phyloP scores from a whole-genome alignment of 1,140 invertebrate species.

The Pogonus chalceus region DNA sequence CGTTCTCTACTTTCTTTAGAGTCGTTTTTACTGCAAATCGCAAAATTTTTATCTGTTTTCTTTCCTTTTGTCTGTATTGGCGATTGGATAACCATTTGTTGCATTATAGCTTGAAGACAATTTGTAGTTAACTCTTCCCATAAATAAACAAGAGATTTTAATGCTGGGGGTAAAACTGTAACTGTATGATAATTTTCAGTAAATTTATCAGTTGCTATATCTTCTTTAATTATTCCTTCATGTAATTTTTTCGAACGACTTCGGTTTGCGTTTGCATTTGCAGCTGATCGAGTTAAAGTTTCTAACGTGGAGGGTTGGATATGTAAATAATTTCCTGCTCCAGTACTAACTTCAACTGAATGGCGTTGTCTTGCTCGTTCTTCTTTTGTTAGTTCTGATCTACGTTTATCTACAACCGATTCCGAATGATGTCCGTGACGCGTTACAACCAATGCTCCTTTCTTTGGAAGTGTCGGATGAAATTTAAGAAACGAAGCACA shows the following conservation, averaged over 20 bases:
- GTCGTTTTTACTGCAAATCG: slow-evolving; percentile 24
- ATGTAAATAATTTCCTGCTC: slow-evolving; percentile 61
- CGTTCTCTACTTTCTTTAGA: slow-evolving; percentile 32
- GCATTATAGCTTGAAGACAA: slow-evolving; percentile 54
- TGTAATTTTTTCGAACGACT: slow-evolving; percentile 43
- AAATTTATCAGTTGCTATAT: slow-evolving; percentile 28
- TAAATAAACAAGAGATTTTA: slow-evolving; percentile 70
- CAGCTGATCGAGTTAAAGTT: slow-evolving; percentile 61
- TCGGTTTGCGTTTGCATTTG: slow-evolving; percentile 59
- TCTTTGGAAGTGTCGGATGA: slow-evolving; percentile 76
- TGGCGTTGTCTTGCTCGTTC: slow-evolving; percentile 63
- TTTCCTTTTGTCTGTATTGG: slow-evolving; percentile 37
- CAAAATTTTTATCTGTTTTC: slow-evolving; percentile 35
- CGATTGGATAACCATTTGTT: slow-evolving; percentile 40
- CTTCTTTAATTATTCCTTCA: slow-evolving; percentile 47
- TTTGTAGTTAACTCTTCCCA: slow-evolving; percentile 80
- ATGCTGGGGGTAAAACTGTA: slow-evolving; percentile 69
- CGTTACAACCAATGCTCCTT: slow-evolving; percentile 65
- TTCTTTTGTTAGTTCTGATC: slow-evolving; percentile 41
- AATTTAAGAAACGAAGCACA: slow-evolving; percentile 94
- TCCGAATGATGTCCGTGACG: slow-evolving; percentile 26
- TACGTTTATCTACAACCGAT: slow-evolving; percentile 33
- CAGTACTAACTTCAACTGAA: slow-evolving; percentile 75
- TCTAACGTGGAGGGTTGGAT: slow-evolving; percentile 69
- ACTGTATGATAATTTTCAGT: slow-evolving; percentile 44